These are phyloP conservation scores for Macrotis lagotis DNA, from an alignment of 2,113 vertebrate species.

Conservation along the genomic window DNA sequence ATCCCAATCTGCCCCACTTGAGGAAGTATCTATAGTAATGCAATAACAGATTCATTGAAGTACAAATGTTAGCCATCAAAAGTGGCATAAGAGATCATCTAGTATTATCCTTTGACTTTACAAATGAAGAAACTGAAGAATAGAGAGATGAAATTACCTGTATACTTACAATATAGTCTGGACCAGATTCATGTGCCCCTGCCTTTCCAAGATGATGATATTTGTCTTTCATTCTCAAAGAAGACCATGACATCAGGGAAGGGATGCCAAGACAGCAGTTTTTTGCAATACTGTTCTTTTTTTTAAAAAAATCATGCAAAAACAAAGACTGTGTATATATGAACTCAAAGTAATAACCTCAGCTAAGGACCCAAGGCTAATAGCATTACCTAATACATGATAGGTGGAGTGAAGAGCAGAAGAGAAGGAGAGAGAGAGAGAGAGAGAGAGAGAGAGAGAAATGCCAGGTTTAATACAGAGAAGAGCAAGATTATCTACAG, in stretches of 20 bases:
- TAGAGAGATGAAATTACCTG: not conserved
- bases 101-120: not conserved
- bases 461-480: not conserved
- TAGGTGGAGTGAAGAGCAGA: not conserved
- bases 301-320: not conserved
- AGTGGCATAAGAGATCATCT: not conserved
- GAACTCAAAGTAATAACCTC: not conserved
- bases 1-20: not conserved
- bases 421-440: no score
- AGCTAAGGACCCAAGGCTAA: not conserved
- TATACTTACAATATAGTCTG: not conserved
- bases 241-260: no score
- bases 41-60: not conserved
- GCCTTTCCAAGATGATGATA: no score
- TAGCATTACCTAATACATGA: not conserved
- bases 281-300: no score
- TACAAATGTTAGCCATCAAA: not conserved
- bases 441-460: no score
- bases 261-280: no score
- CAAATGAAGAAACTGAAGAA: not conserved
- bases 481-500: not conserved
- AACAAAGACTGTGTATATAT: not conserved
- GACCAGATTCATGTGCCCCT: not conserved
- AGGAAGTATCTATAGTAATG: not conserved
- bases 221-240: no score